Percentiles rank a stretch among this genome's conserved stretches.
Conservation (phyloP, 2,113 vertebrate genomes). For the Azemiops feae region DNA sequence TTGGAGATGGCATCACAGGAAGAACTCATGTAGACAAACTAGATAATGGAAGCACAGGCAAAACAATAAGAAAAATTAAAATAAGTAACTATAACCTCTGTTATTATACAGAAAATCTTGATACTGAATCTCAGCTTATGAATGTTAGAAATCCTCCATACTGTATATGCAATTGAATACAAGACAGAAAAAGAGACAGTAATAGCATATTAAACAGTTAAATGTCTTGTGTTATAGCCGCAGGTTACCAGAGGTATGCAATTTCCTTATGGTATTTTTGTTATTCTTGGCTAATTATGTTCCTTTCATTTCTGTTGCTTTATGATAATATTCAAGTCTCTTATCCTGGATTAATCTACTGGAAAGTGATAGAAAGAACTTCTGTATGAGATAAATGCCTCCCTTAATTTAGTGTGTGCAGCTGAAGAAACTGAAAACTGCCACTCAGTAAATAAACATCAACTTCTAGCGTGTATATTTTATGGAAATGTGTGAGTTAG, state of each 20-base stretch:
- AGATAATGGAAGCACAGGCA: slow-evolving; percentile 69
- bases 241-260: neutral
- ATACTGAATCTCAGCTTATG: slow-evolving; percentile 36
- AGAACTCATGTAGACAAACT: slow-evolving; percentile 32
- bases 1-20: slow-evolving; percentile 44
- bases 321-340: neutral
- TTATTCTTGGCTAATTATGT: neutral
- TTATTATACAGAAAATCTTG: slow-evolving; percentile 43
- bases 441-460: neutral
- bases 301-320: slow-evolving; percentile 1
- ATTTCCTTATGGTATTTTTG: neutral
- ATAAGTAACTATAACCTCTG: slow-evolving; percentile 23
- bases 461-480: neutral
- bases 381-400: neutral
- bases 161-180: neutral
- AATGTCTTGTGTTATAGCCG: neutral
- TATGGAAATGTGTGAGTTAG: neutral
- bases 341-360: neutral
- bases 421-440: neutral
- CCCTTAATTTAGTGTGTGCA: neutral
- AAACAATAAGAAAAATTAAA: slow-evolving; percentile 34
- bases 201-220: slow-evolving; percentile 16
- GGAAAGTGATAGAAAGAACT: neutral
- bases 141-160: slow-evolving; percentile 20
- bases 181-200: slow-evolving; percentile 13